Evolutionary conservation across 2,113 vertebrate species (phyloP).

Genomic region (Promerops cafer): DNA sequence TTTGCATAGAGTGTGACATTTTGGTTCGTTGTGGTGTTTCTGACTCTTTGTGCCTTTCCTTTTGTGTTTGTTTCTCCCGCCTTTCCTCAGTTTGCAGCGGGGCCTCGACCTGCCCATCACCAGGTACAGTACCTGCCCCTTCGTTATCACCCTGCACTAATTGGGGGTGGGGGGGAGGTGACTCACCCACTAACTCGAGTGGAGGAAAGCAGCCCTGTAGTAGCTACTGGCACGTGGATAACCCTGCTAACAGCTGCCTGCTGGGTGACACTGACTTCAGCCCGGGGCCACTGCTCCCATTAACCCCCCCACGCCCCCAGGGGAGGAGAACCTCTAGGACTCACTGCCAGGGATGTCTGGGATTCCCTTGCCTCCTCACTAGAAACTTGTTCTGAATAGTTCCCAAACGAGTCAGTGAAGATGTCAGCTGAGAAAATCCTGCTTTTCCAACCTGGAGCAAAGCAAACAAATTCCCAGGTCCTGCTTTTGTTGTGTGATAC

Average conservation of each 20-base stretch:
- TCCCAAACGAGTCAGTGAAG: neutral
- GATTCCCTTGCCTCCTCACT: neutral
- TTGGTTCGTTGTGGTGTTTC: conserved; percentile 79
- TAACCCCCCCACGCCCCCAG: neutral
- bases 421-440: neutral
- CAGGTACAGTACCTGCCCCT: conserved; percentile 89
- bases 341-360: neutral
- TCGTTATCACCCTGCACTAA: conserved; percentile 48
- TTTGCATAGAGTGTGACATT: conserved; percentile 75
- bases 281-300: neutral
- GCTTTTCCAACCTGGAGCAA: neutral
- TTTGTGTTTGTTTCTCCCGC: conserved; percentile 85
- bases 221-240: neutral
- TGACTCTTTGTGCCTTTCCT: conserved; percentile 87
- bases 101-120: conserved; percentile 97
- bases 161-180: neutral
- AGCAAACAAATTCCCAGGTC: neutral
- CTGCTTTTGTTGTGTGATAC: neutral
- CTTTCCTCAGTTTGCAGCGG: conserved; percentile 93
- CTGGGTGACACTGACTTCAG: neutral
- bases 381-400: accelerated
- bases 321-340: neutral
- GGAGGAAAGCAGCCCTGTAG: neutral
- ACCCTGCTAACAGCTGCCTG: neutral
- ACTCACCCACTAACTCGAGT: conserved; percentile 41